Evolutionary conservation across 35 echinoderm and acorn worm genomes (phyloP), one percentile per base, ranked within the genome.

Genomic region (Apostichopus parvimensis): DNA sequence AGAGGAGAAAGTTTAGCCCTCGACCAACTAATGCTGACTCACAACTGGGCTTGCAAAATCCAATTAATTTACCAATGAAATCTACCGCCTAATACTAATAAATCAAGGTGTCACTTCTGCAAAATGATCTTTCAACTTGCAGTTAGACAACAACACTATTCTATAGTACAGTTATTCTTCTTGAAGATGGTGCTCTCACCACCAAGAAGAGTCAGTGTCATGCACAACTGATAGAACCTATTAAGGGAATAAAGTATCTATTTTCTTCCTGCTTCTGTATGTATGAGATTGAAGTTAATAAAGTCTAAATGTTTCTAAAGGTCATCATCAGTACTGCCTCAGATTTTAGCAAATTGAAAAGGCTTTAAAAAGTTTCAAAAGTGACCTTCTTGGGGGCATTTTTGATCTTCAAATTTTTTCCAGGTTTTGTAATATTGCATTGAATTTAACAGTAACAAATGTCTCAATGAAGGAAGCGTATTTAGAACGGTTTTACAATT

Each of bases 1-100:
- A 45, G 34, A 45, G 34, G 34, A 45, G 34, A 45, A 45, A 45
- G 34, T 45, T 45, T 45, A 45, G 34, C 34, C 34, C 2, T 45
- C 34, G 34, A 45, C 34, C 34, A 45, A 45, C 34, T 45, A 45
- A 45, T 61, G 71, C 71, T 75, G 71, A 75, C 71, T 75, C 71
- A 75, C 11, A 18, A 13, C 20, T 75, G 17, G 71, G 14, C 20
- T 75, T 18, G 17, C 7, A n/a, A 75, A 75, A 75, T 75, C 71
- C 71, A 75, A 75, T 75, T 75, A 75, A 75, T 75, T 75, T 75
- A n/a, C 15, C 71, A 18, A 75, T 22, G 71, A 75, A 18, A 75
- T 75, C 71, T 75, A n/a, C 71, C 71, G 71, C 71, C 71, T 75
- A 75, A 75, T n/a, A 18, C 71, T 24, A 75, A 75, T 75, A 75